These are phyloP conservation scores for Tenthredo distinguenda DNA, from an alignment of 2,888 invertebrate genomes.

Conservation along the genomic window DNA sequence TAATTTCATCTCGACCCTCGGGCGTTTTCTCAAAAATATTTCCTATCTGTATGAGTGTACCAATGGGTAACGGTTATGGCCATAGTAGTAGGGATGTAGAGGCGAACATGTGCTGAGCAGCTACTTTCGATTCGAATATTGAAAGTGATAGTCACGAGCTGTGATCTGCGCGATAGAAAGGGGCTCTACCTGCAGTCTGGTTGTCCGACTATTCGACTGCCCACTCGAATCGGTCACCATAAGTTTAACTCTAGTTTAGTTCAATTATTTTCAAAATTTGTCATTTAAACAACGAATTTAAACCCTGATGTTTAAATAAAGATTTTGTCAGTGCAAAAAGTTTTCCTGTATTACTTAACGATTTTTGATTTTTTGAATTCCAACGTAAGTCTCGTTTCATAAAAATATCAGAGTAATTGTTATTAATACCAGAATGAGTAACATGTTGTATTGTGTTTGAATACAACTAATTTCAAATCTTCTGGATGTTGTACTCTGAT, in stretches of 20 bases:
- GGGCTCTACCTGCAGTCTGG: constrained; percentile 18
- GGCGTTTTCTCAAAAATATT: constrained; percentile 16
- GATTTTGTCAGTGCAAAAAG: no score
- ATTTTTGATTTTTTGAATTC: background rate
- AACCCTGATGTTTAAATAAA: background rate
- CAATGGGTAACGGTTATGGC: background rate
- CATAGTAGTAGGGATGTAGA: constrained; percentile 1
- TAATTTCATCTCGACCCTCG: constrained; percentile 27
- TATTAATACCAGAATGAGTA: background rate
- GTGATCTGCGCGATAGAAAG: constrained; percentile 47
- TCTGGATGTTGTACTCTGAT: background rate
- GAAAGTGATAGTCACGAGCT: constrained; percentile 73
- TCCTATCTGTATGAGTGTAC: background rate
- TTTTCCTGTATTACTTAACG: no score
- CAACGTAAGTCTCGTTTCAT: background rate
- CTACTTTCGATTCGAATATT: constrained; percentile 76
- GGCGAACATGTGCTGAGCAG: constrained; percentile 17
- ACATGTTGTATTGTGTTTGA: no score
- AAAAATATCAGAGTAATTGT: no score
- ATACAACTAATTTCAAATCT: background rate
- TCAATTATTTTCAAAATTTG: background rate
- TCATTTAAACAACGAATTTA: background rate
- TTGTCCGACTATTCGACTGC: constrained; percentile 13
- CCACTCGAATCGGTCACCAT: constrained; percentile 24
- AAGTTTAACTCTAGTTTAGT: background rate